Evolutionary conservation across 1,140 invertebrate genomes (phyloP).

Genomic region (Eriosoma lanigerum): DNA sequence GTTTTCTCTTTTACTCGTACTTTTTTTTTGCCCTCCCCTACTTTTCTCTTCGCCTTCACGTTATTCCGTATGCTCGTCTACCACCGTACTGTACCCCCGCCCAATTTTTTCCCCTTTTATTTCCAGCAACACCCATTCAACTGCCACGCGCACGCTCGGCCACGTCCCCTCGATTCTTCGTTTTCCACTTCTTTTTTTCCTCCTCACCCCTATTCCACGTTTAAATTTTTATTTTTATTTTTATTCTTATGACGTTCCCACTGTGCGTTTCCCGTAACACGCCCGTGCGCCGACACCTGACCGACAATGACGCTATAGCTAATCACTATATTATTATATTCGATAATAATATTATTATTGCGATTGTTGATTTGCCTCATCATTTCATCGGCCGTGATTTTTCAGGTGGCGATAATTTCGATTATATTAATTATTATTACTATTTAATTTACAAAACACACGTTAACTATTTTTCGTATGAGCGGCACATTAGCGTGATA

Average conservation of each 20-base stretch:
- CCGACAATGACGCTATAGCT: neutral
- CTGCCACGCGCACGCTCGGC: conserved; percentile 31
- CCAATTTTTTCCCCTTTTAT: conserved; percentile 17
- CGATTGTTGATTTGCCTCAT: neutral
- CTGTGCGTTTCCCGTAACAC: too few species aligned
- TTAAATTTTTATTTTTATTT: neutral
- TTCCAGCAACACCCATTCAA: conserved; percentile 37
- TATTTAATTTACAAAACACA: too few species aligned
- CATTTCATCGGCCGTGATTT: neutral
- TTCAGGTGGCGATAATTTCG: too few species aligned
- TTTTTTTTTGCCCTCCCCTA: neutral
- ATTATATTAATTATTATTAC: too few species aligned
- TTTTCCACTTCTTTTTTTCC: neutral
- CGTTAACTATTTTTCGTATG: too few species aligned
- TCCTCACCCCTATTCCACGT: neutral
- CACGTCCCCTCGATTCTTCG: conserved; percentile 32
- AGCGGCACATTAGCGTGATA: too few species aligned
- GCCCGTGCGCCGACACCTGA: neutral
- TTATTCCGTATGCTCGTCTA: neutral
- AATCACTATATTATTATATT: neutral
- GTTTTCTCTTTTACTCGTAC: neutral
- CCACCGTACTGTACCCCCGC: neutral
- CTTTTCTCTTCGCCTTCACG: neutral
- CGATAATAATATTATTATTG: neutral
- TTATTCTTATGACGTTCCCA: neutral